Evolutionary conservation across 1,140 invertebrate genomes (phyloP), one percentile per base, ranked within the genome.

Genomic region (Cryptotermes secundus): DNA sequence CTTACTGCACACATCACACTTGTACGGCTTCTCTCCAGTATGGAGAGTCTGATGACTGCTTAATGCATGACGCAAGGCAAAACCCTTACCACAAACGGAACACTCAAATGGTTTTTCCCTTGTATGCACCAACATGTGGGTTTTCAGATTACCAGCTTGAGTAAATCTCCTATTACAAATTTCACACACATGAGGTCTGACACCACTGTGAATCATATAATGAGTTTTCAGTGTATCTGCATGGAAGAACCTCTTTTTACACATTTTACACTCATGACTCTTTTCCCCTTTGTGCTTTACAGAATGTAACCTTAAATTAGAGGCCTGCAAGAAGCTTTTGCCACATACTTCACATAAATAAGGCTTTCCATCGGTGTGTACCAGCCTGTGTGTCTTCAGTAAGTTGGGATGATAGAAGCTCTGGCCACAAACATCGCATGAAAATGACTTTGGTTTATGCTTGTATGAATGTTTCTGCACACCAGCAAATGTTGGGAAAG

Each of bases 241-340:
- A 31, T 82, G 81, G 0, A 22, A 45, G n/a, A 82, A 82, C 38
- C 19, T 82, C 79, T 80, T 38, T 81, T 59, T n/a, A 84, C 85
- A 82, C 10, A 49, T 83, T 35, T 82, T n/a, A 81, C 72, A 80
- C 22, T 14, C 16, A 38, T 45, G 35, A 38, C n/a, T 34, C 7
- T 34, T 82, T 22, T 82, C 81, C 6, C 38, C 45, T 9, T 24
- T 82, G n/a, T 82, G 81, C 24, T 38, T 31, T 10, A 24, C 24
- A 34, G 36, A 22, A 45, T 82, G 81, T n/a, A 38, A 31, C n/a
- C 24, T 45, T 45, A 82, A 49, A 49, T 45, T 31, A 36, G 38
- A 26, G 24, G 34, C n/a, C 34, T 81, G 80, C 38, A 26, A 24
- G n/a, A 81, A 81, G 16, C 38, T 14, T 26, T 22, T 42, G 9